Conservation (phyloP, 2,888 invertebrate species). For the Teleiodes luculella region DNA sequence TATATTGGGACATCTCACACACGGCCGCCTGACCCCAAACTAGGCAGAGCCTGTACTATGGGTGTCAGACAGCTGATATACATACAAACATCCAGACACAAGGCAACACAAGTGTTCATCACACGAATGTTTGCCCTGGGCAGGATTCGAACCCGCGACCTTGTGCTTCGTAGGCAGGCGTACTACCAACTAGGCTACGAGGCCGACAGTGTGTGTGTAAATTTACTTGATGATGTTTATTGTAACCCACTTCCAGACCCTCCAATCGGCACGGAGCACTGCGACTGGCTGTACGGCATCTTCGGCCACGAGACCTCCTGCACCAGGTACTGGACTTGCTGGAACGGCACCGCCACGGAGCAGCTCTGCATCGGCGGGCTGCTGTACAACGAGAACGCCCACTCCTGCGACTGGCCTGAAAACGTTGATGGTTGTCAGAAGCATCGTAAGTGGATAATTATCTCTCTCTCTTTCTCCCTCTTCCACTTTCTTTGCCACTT, state of each 20-base stretch:
- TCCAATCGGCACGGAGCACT: constrained; percentile 90
- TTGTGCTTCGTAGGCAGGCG: too few species aligned
- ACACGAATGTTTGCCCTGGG: too few species aligned
- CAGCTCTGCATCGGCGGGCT: constrained; percentile 95
- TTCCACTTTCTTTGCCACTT: constrained; percentile 95
- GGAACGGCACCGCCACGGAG: constrained; percentile 95
- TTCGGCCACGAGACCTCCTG: constrained; percentile 96
- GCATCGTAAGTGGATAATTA: constrained; percentile 85
- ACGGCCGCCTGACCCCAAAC: too few species aligned
- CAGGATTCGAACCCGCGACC: too few species aligned
- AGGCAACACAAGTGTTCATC: too few species aligned
- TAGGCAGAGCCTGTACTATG: too few species aligned
- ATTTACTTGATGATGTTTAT: too few species aligned
- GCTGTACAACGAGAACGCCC: constrained; percentile 92
- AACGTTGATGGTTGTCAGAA: constrained; percentile 96
- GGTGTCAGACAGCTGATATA: too few species aligned
- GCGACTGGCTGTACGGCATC: constrained; percentile 95
- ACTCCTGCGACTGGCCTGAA: constrained; percentile 96
- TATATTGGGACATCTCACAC: too few species aligned
- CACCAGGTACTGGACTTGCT: constrained; percentile 96
- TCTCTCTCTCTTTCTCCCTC: constrained; percentile 85
- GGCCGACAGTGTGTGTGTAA: too few species aligned
- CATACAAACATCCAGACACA: too few species aligned
- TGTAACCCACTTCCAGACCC: constrained; percentile 78
- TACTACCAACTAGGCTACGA: too few species aligned